Evolutionary conservation across 2,797 vertebrate genomes (phyloP).

Genomic region (Sitta carolinensis): DNA sequence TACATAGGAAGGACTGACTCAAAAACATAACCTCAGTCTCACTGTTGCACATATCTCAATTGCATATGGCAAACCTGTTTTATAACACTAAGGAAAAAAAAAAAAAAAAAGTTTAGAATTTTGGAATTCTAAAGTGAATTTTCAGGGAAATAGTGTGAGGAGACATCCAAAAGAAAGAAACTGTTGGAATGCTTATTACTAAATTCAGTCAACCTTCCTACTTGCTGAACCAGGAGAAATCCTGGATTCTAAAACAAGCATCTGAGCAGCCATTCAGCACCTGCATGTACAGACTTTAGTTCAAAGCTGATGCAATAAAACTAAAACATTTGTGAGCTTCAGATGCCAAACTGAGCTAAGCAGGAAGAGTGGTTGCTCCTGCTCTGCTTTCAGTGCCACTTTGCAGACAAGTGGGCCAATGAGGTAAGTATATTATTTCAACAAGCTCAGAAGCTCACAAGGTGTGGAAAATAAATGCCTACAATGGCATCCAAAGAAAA

Average conservation of each 20-base stretch:
- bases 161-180: neutral
- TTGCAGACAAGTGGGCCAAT: neutral
- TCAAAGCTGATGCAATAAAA: slow-evolving; percentile 34
- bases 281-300: neutral
- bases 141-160: neutral
- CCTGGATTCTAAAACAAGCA: neutral
- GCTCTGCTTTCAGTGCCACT: neutral
- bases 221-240: neutral
- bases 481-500: neutral
- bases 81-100: neutral
- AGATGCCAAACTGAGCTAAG: slow-evolving; percentile 31
- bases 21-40: neutral
- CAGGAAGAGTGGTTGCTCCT: slow-evolving; percentile 49
- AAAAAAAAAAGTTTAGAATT: neutral
- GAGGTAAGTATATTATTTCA: neutral
- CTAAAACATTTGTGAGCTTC: slow-evolving; percentile 20
- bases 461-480: neutral
- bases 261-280: neutral
- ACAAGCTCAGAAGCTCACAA: neutral
- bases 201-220: neutral
- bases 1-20: neutral
- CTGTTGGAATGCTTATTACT: neutral
- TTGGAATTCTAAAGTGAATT: neutral
- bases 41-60: neutral
- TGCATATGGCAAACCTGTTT: neutral